A percentile compares a stretch with the other conserved stretches of the same genome.
Conservation (phyloP, 2,797 vertebrate genomes). For the Myioborus melanocephalus region DNA sequence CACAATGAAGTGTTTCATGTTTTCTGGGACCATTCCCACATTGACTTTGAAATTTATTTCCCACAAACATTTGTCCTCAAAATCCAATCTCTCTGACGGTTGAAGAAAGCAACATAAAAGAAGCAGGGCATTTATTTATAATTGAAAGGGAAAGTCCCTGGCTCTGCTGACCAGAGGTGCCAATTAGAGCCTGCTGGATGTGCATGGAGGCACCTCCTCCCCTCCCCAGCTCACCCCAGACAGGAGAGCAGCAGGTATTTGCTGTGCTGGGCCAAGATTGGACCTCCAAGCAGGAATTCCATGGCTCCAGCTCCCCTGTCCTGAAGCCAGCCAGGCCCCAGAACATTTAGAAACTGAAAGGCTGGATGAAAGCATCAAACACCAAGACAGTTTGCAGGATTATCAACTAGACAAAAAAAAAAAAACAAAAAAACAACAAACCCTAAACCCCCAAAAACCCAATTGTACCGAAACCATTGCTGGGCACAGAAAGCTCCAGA, state of each 20-base stretch:
- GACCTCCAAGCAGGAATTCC: not conserved
- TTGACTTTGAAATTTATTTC: constrained; percentile 2
- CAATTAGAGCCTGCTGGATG: constrained; percentile 30
- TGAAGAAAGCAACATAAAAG: not conserved
- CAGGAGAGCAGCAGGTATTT: not conserved
- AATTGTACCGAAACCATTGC: not conserved
- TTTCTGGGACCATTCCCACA: not conserved
- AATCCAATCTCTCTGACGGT: not conserved
- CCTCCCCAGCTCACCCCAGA: rapidly evolving
- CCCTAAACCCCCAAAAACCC: not conserved
- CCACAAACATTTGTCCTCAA: constrained; percentile 24
- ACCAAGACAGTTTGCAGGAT: not conserved
- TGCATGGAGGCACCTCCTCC: not conserved
- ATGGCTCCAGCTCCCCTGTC: not conserved
- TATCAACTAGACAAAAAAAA: not conserved
- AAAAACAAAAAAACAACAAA: too few species aligned
- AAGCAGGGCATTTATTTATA: constrained; percentile 30
- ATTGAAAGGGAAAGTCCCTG: constrained; percentile 37
- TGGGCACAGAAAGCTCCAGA: constrained; percentile 43
- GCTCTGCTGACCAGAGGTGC: not conserved
- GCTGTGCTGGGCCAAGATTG: not conserved
- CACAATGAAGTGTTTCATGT: not conserved
- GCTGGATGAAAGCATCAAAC: constrained; percentile 50
- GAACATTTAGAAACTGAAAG: constrained; percentile 44
- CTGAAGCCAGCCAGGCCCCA: not conserved